These are phyloP conservation scores for Ochropleura plecta DNA, from an alignment of 2,888 invertebrate species.

Conservation along the genomic window DNA sequence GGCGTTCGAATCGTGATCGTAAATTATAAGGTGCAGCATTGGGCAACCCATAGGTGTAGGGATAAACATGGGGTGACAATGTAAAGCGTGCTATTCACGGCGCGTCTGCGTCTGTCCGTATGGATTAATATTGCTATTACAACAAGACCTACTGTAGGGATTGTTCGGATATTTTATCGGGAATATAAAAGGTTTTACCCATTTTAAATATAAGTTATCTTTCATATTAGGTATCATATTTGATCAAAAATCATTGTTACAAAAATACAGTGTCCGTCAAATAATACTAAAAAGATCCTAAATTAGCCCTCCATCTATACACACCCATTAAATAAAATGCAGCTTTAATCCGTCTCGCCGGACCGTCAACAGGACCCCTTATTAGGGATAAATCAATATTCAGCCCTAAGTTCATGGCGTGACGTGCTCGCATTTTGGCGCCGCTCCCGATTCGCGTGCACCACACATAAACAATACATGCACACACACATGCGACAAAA, in stretches of 20 bases:
- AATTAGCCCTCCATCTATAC: background rate
- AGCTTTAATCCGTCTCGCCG: constrained; percentile 7
- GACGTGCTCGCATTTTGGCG: constrained; percentile 66
- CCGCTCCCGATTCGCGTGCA: constrained; percentile 66
- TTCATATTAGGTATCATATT: background rate
- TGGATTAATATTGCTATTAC: background rate
- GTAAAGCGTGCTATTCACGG: constrained; percentile 56
- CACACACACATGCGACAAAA: constrained; percentile 27
- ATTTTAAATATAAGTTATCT: background rate
- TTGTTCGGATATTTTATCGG: background rate
- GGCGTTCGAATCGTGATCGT: constrained; percentile 40
- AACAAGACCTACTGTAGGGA: background rate
- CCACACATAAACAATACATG: constrained; percentile 32
- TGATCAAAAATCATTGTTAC: background rate
- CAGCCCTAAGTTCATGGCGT: constrained; percentile 70
- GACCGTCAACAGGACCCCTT: constrained; percentile 44
- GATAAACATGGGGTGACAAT: constrained; percentile 55
- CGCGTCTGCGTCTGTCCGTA: constrained; percentile 32
- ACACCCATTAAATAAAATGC: background rate
- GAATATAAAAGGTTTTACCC: background rate
- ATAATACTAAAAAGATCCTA: background rate
- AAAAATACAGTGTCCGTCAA: background rate
- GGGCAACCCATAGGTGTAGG: constrained; percentile 49
- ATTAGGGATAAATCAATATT: constrained; percentile 81
- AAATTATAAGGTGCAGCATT: constrained; percentile 62